Percentiles rank a stretch among this genome's conserved stretches.
Evolutionary conservation across 2,113 vertebrate species (phyloP).

Genomic region (Lynx canadensis): DNA sequence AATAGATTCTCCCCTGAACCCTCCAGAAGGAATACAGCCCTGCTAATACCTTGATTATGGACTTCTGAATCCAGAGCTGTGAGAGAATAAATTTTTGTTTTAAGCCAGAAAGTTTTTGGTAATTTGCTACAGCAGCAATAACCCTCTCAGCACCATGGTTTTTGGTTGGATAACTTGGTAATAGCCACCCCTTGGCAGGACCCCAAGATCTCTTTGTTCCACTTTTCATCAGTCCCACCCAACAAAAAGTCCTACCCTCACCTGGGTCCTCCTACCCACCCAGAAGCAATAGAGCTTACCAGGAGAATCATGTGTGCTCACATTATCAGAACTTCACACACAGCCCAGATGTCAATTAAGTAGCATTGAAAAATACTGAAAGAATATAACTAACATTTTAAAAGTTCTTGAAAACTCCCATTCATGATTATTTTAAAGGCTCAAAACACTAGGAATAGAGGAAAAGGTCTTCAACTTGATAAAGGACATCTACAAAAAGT

Average conservation of each 20-base stretch:
- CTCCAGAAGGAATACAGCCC: not conserved
- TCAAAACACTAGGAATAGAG: not conserved
- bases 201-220: not conserved
- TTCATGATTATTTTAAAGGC: not conserved
- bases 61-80: not conserved
- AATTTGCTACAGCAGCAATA: not conserved
- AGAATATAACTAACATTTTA: conserved; percentile 17
- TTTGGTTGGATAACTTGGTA: not conserved
- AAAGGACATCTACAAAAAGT: not conserved
- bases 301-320: not conserved
- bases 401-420: conserved; percentile 26
- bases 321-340: conserved; percentile 4
- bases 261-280: not conserved
- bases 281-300: not conserved
- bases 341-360: not conserved
- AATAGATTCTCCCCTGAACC: not conserved
- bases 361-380: not conserved
- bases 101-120: not conserved
- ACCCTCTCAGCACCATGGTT: not conserved
- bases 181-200: not conserved
- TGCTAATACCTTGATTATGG: not conserved
- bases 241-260: not conserved
- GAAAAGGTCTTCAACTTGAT: not conserved
- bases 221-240: not conserved
- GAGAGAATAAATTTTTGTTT: not conserved